phyloP scores from a whole-genome alignment of 2,888 invertebrate species.

The Thymelicus sylvestris region DNA sequence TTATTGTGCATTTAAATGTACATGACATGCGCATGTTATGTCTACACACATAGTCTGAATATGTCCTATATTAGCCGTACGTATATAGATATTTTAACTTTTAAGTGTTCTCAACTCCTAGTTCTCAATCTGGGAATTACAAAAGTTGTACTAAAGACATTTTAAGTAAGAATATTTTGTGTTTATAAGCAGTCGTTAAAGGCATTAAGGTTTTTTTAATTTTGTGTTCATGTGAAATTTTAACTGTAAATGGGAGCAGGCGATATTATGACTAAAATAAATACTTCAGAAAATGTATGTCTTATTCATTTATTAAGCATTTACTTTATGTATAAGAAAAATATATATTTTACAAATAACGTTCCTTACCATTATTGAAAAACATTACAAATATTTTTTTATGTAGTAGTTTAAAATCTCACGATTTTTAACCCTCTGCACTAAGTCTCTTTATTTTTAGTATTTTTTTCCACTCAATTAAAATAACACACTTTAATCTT shows the following conservation, averaged over 20 bases:
- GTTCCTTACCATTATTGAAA: neutral
- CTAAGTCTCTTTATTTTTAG: too few relatives aligned
- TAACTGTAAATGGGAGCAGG: constrained; percentile 65
- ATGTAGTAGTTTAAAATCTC: too few relatives aligned
- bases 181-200: constrained; percentile 50
- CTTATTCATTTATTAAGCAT: constrained; percentile 41
- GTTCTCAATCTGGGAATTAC: neutral
- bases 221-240: constrained; percentile 14
- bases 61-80: too few relatives aligned
- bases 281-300: constrained; percentile 48
- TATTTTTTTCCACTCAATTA: too few relatives aligned
- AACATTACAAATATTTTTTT: too few relatives aligned
- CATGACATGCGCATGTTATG: too few relatives aligned
- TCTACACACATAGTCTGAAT: too few relatives aligned
- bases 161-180: neutral
- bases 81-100: too few relatives aligned
- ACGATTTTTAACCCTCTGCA: too few relatives aligned
- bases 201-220: constrained; percentile 41
- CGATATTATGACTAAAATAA: constrained; percentile 57
- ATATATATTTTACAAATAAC: neutral
- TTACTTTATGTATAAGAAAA: too few relatives aligned
- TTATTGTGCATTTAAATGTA: too few relatives aligned
- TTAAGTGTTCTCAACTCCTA: neutral
- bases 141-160: neutral
- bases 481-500: too few relatives aligned